Evolutionary conservation across 1,140 invertebrate genomes (phyloP), one percentile per base, ranked within the genome.

Genomic region (Aphaenogaster ashmeadi): DNA sequence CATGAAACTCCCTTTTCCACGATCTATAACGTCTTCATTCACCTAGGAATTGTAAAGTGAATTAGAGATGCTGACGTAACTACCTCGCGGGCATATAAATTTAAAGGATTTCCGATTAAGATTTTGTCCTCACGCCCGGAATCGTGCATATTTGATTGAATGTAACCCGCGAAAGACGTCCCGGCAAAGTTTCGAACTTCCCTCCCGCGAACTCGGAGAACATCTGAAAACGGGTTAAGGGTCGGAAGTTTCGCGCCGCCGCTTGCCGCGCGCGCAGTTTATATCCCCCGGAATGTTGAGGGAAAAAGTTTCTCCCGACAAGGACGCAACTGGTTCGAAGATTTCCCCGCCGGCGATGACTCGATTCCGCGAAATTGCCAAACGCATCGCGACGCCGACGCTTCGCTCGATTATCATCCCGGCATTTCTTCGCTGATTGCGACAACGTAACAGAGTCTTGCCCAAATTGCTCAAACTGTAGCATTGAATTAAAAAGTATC

Each of bases 161-260:
- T 60, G 69, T 84, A 74, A 84, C 44, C 80, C 80, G 80, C 80
- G 80, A 69, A 81, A 81, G 78, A 47, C 41, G 27, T 74, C 69
- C 54, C 69, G 54, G 27, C 80, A 75, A 84, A 84, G 54, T 84
- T 84, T 84, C 80, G 41, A 84, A 84, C 80, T 84, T 84, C 18
- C 69, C 80, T 50, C 80, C 56, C 80, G 80, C 80, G 80, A 84
- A 84, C 80, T 84, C 80, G 80, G 66, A 50, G 80, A 84, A 84
- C 80, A 84, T 84, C 80, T 84, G 80, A 84, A 84, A 84, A 84
- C 80, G 80, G 80, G 80, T 84, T 84, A 84, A 84, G 80, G 80
- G 69, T 84, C 69, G 80, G 69, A 84, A 84, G 80, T 84, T 84
- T 84, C 69, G 52, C 80, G 80, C 80, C 67, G 80, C 80, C 80